phyloP scores from a whole-genome alignment of 1,140 invertebrate genomes.

The Pogonognathellus flavescens region DNA sequence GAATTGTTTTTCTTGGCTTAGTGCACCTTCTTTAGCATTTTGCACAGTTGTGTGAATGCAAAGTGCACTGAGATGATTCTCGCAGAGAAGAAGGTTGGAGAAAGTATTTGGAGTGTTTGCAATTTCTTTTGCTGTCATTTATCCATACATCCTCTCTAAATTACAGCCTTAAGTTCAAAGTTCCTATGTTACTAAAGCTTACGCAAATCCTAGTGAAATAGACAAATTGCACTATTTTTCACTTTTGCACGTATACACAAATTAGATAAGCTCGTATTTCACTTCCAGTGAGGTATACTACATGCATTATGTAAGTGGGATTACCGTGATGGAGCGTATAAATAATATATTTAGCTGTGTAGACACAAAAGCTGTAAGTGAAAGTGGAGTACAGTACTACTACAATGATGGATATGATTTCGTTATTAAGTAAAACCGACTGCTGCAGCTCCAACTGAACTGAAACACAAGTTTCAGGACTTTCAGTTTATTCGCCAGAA shows the following conservation, averaged over 20 bases:
- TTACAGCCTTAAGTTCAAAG: constrained; percentile 24
- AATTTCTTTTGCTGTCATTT: constrained; percentile 22
- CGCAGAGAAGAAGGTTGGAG: neutral
- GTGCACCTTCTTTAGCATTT: neutral
- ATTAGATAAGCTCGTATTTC: constrained; percentile 34
- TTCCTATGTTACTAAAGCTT: constrained; percentile 1
- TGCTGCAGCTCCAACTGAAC: too few species aligned
- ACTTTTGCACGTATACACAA: constrained; percentile 17
- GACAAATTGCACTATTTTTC: constrained; percentile 29
- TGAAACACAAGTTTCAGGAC: too few species aligned
- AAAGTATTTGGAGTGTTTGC: neutral
- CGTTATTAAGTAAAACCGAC: neutral
- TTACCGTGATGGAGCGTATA: too few species aligned
- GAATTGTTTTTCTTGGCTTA: constrained; percentile 8
- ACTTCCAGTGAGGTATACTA: neutral
- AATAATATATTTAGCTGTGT: too few species aligned
- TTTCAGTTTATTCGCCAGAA: too few species aligned
- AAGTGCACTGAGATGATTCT: too few species aligned
- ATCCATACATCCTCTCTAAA: neutral
- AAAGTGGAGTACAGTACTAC: neutral
- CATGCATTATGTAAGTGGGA: too few species aligned
- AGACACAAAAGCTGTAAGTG: too few species aligned
- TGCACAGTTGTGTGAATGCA: neutral
- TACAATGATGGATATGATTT: neutral
- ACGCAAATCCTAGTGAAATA: constrained; percentile 17